Percentiles rank a stretch among this genome's conserved stretches.
These are phyloP conservation scores for Lasiurus cinereus DNA, from an alignment of 2,113 vertebrate species.

Conservation along the genomic window DNA sequence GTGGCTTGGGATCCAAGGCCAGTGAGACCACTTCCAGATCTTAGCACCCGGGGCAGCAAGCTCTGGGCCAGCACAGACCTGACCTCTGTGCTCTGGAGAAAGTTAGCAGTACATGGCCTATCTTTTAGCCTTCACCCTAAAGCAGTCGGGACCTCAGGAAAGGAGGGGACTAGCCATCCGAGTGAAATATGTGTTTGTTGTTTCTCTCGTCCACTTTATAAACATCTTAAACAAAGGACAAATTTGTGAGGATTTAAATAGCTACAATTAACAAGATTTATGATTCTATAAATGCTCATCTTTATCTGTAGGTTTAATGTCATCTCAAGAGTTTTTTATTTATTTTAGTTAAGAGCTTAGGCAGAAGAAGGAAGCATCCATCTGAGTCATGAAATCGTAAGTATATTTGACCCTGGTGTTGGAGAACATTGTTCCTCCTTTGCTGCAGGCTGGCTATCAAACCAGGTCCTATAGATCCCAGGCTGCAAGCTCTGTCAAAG, in stretches of 20 bases:
- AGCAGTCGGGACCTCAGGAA: background rate
- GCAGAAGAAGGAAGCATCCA: background rate
- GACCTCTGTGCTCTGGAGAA: background rate
- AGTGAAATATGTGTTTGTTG: too few relatives aligned
- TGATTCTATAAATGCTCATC: background rate
- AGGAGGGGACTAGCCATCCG: rapidly evolving
- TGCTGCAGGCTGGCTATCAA: background rate
- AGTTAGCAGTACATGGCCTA: background rate
- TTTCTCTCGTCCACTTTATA: background rate
- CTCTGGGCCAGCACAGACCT: background rate
- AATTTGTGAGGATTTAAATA: background rate
- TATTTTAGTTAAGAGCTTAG: background rate
- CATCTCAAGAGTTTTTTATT: too few relatives aligned
- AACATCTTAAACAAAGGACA: background rate
- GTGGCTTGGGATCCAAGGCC: too few relatives aligned
- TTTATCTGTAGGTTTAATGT: background rate
- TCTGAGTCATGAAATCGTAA: too few relatives aligned
- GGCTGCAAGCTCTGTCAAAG: background rate
- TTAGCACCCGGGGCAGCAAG: background rate
- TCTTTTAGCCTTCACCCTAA: rapidly evolving
- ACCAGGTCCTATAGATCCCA: background rate
- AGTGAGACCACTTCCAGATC: rapidly evolving
- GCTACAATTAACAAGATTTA: background rate
- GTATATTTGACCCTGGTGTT: background rate
- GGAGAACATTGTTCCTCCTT: background rate